Evolutionary conservation across 2,888 invertebrate genomes (phyloP).

Genomic region (Dynastes hyllus): DNA sequence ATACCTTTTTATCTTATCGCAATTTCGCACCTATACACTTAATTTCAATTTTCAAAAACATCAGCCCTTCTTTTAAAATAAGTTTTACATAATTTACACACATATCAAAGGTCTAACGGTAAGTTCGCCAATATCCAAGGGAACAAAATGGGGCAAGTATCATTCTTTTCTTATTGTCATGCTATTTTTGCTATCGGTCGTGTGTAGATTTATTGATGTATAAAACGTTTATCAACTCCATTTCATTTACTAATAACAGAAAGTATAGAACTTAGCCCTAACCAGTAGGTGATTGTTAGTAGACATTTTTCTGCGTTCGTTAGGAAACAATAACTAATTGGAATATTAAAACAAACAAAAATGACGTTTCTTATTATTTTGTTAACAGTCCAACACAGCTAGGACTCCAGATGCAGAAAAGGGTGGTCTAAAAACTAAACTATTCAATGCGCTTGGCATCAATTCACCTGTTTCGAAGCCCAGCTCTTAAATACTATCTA

Average conservation of each 20-base stretch:
- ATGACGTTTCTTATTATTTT: constrained; percentile 47
- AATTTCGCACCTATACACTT: not conserved
- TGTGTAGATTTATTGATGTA: constrained; percentile 17
- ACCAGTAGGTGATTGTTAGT: not conserved
- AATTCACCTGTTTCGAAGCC: constrained; percentile 75
- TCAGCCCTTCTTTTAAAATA: no score
- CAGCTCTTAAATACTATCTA: constrained; percentile 63
- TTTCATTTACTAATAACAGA: constrained; percentile 48
- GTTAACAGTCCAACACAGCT: constrained; percentile 76
- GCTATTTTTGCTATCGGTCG: constrained; percentile 31
- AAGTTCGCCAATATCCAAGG: constrained; percentile 32
- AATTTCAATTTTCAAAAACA: not conserved
- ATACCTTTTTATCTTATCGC: not conserved
- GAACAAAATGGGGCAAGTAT: constrained; percentile 45
- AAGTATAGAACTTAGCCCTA: constrained; percentile 15
- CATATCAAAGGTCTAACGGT: constrained; percentile 32
- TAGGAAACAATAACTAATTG: not conserved
- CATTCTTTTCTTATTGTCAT: constrained; percentile 34
- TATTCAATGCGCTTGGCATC: constrained; percentile 89
- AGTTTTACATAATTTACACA: not conserved
- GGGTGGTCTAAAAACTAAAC: constrained; percentile 88
- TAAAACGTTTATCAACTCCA: constrained; percentile 68
- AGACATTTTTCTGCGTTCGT: not conserved
- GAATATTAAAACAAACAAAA: constrained; percentile 5
- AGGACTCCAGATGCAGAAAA: constrained; percentile 80